Evolutionary conservation across 2,888 invertebrate species (phyloP), one percentile per base, ranked within the genome.

Genomic region (Tenthredo livida): DNA sequence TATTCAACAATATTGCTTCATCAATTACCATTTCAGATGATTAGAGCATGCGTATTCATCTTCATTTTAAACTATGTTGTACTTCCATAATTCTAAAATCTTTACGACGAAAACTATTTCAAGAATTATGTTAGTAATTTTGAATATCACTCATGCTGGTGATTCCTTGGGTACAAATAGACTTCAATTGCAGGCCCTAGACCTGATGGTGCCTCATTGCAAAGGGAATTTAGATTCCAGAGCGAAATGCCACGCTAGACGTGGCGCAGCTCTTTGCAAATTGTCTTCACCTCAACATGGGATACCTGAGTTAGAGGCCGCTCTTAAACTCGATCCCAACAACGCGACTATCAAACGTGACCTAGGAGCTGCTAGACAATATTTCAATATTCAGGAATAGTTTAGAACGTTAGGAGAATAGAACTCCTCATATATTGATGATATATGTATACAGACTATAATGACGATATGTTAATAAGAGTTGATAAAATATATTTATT

Each of bases 271-370:
- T 0, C 95, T 97, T 10, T 96, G 96, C 85, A 94, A 96, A 85
- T 91, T 97, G 33, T 96, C 97, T 4, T 94, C 96, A 90, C 94
- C 96, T 73, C 95, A 94, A 87, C 96, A 97, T 92, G 97, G 96
- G 61, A 95, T 97, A 77, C 95, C 94, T 85, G 97, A 98, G 93
- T 95, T 97, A 93, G 96, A 96, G 91, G 96, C 95, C 7, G 97
- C 97, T 1, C 91, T 96, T 12, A 95, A 95, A 90, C 93, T 97
- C 29, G 92, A 95, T 84, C 96, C 97, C 0, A 94, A 95, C 7
- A 95, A 96, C 89, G 94, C 95, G 72, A 94, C 94, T 15, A 94
- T 97, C 73, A 94, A 94, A 90, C 93, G 94, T 82, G 96, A 96
- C 91, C 94, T 96, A 25, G 80, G 84, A 3, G 87, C 85, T 9